Conservation (phyloP, 1,140 invertebrate species). For the Sitodiplosis mosellana region DNA sequence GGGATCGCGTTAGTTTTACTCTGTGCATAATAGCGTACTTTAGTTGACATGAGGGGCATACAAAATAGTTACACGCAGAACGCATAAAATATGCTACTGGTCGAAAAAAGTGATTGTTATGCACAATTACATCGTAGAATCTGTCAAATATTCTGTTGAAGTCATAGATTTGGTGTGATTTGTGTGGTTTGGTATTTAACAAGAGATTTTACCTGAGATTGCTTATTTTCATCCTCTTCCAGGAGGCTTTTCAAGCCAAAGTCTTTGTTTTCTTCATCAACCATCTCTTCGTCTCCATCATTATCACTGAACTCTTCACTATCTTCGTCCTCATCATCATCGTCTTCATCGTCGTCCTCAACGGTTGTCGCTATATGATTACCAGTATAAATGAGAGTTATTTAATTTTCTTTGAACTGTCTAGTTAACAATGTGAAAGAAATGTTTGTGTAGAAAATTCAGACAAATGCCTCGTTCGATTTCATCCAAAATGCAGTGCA, state of each 20-base stretch:
- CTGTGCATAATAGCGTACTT: no score
- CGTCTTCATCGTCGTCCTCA: slow-evolving; percentile 15
- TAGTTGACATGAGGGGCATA: no score
- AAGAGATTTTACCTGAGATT: not conserved
- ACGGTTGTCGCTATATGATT: slow-evolving; percentile 15
- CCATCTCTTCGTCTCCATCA: slow-evolving; percentile 27
- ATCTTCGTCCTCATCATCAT: slow-evolving; percentile 13
- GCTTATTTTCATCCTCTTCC: slow-evolving; percentile 26
- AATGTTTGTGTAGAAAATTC: not conserved
- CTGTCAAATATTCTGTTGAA: no score
- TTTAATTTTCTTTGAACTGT: no score
- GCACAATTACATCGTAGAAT: not conserved
- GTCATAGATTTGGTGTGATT: no score
- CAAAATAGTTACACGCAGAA: not conserved
- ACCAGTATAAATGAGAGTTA: no score
- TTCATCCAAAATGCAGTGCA: not conserved
- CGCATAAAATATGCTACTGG: not conserved
- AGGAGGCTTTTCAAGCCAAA: slow-evolving; percentile 41
- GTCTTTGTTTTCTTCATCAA: slow-evolving; percentile 27
- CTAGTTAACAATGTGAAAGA: not conserved
- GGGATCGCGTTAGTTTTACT: not conserved
- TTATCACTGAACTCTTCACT: slow-evolving; percentile 21
- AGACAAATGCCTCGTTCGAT: not conserved
- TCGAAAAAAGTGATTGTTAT: slow-evolving; percentile 2
- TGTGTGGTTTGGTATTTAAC: no score